A percentile compares a stretch with the other conserved stretches of the same genome.
phyloP scores from a whole-genome alignment of 2,113 vertebrate genomes.

The Pelecanoides urinatrix region DNA sequence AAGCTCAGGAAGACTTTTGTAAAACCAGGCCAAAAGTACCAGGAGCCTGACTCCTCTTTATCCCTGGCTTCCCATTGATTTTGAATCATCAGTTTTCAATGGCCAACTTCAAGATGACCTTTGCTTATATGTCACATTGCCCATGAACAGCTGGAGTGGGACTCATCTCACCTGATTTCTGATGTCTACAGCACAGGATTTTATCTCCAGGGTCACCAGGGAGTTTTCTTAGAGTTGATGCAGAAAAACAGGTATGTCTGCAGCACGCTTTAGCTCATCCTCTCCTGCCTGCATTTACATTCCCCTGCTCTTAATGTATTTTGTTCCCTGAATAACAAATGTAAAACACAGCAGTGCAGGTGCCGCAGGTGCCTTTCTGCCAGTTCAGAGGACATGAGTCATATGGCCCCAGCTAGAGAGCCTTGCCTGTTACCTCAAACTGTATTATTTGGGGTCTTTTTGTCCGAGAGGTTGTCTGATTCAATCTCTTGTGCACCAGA shows the following conservation, averaged over 20 bases:
- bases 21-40: not conserved
- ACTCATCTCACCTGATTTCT: not conserved
- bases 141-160: not conserved
- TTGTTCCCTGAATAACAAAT: not conserved
- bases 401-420: not conserved
- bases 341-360: not conserved
- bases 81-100: not conserved
- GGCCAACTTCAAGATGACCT: not conserved
- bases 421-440: not conserved
- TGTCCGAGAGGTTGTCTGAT: not conserved
- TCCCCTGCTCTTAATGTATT: not conserved
- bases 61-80: not conserved
- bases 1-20: not conserved
- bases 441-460: not conserved
- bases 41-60: not conserved
- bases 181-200: not conserved
- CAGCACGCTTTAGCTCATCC: not conserved
- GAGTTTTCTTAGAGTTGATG: not conserved
- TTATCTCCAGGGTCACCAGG: not conserved
- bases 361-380: not conserved
- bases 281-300: not conserved
- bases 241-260: not conserved
- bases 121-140: not conserved
- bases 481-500: not conserved
- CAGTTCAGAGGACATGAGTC: not conserved